Evolutionary conservation across 2,797 vertebrate genomes (phyloP).

Genomic region (Protonibea diacanthus): DNA sequence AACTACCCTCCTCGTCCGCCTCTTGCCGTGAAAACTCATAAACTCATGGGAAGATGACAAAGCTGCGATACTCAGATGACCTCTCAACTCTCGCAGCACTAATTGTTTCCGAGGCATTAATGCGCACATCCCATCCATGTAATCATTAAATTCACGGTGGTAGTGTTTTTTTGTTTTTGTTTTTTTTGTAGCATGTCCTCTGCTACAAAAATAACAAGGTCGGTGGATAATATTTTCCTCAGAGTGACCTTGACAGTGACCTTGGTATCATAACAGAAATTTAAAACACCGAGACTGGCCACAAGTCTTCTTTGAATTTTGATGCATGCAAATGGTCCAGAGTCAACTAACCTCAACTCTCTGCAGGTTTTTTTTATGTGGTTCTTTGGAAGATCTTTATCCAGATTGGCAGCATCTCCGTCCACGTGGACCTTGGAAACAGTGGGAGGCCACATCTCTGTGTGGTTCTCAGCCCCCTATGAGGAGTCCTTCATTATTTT

Average conservation of each 20-base stretch:
- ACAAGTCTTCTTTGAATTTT: conserved; percentile 13
- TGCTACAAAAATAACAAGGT: conserved; percentile 18
- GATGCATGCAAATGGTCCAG: conserved; percentile 13
- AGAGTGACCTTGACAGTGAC: conserved; percentile 27
- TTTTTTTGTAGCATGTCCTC: neutral
- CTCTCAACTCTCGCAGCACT: conserved; percentile 11
- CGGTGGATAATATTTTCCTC: conserved; percentile 24
- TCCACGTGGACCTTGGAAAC: conserved; percentile 50
- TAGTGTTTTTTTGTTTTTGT: too few species aligned
- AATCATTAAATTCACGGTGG: conserved; percentile 5
- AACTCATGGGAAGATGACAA: conserved; percentile 42
- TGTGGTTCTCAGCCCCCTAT: conserved; percentile 80
- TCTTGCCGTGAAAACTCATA: conserved; percentile 66
- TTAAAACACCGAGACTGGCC: conserved; percentile 20
- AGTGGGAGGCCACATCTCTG: conserved; percentile 61
- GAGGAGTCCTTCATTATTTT: conserved; percentile 81
- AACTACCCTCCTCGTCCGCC: conserved; percentile 41
- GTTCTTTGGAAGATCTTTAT: conserved; percentile 34
- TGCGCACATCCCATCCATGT: neutral
- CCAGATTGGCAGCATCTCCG: conserved; percentile 56
- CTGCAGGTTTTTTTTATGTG: conserved; percentile 19
- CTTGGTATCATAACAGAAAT: conserved; percentile 34
- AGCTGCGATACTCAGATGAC: conserved; percentile 33
- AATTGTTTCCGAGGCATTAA: conserved; percentile 29
- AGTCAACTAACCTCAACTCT: conserved; percentile 44